A percentile compares a stretch with the other conserved stretches of the same genome.
Conservation (phyloP, 2,797 vertebrate species). For the Margarornis squamiger region DNA sequence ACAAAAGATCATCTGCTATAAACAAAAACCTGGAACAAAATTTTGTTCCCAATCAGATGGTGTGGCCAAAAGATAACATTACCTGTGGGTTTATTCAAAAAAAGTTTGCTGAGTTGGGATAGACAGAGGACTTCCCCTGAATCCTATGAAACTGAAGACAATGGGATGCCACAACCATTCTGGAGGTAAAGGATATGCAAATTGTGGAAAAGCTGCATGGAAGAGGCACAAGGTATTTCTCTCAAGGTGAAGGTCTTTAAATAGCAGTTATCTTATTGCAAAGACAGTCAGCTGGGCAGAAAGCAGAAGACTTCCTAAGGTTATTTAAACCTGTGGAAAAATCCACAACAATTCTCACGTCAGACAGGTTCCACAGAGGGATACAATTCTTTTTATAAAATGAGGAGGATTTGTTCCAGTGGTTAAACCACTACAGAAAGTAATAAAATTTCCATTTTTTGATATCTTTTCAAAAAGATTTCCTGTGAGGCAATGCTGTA, state of each 20-base stretch:
- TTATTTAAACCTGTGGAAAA: background rate
- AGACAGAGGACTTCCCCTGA: background rate
- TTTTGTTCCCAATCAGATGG: rapidly evolving
- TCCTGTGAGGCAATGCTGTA: background rate
- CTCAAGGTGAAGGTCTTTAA: background rate
- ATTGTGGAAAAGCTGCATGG: background rate
- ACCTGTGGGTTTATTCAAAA: background rate
- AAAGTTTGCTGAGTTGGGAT: background rate
- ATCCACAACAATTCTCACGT: background rate
- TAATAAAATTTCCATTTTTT: background rate
- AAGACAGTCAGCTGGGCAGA: background rate
- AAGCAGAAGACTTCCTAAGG: background rate
- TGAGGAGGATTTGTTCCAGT: background rate
- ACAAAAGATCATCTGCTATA: rapidly evolving
- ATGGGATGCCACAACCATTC: background rate
- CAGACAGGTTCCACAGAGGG: background rate
- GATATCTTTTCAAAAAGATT: background rate
- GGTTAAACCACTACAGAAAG: background rate
- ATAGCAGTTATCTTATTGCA: background rate
- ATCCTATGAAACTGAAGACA: background rate
- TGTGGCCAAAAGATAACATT: background rate
- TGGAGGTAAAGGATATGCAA: background rate
- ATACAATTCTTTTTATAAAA: background rate
- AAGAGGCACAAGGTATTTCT: background rate
- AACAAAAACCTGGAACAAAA: background rate